Conservation (phyloP, 2,888 invertebrate species). For the Hirtodrosophila cameraria region DNA sequence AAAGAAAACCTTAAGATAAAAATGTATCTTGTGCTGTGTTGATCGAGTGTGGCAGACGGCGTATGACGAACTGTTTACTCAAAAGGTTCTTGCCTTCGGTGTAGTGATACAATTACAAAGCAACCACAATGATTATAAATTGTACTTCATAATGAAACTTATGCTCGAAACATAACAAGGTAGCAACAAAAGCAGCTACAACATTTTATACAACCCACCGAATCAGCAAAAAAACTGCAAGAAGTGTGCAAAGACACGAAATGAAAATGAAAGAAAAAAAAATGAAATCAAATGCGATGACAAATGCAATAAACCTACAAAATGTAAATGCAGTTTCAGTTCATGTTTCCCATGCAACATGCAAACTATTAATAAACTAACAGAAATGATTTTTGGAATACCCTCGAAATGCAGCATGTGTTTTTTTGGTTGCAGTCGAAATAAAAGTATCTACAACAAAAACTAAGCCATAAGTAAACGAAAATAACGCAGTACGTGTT, state of each 20-base stretch:
- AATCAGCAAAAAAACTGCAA: slow-evolving; percentile 63
- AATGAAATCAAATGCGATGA: slow-evolving; percentile 48
- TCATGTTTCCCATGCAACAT: slow-evolving; percentile 25
- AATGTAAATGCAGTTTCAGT: slow-evolving; percentile 26
- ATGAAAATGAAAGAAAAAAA: slow-evolving; percentile 27
- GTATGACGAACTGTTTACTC: slow-evolving; percentile 59
- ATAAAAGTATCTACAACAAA: slow-evolving; percentile 63
- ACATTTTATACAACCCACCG: slow-evolving; percentile 32
- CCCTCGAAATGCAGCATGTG: slow-evolving; percentile 48
- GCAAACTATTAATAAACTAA: slow-evolving; percentile 47
- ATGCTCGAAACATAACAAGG: too few relatives aligned
- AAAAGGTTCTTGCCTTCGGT: slow-evolving; percentile 76
- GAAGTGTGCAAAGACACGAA: slow-evolving; percentile 39
- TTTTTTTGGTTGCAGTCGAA: slow-evolving; percentile 14
- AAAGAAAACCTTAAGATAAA: slow-evolving; percentile 70
- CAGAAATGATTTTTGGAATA: slow-evolving; percentile 45
- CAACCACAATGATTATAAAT: slow-evolving; percentile 39
- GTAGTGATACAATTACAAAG: slow-evolving; percentile 69
- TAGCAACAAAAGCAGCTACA: slow-evolving; percentile 32
- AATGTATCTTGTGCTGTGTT: slow-evolving; percentile 55
- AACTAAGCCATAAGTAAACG: slow-evolving; percentile 65
- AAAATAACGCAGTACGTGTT: slow-evolving; percentile 51
- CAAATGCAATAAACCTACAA: slow-evolving; percentile 40
- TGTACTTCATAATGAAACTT: slow-evolving; percentile 41
- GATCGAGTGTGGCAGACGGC: slow-evolving; percentile 29